Evolutionary conservation across 2,888 invertebrate species (phyloP), one percentile per base, ranked within the genome.

Genomic region (Cyrtodaria siliqua): DNA sequence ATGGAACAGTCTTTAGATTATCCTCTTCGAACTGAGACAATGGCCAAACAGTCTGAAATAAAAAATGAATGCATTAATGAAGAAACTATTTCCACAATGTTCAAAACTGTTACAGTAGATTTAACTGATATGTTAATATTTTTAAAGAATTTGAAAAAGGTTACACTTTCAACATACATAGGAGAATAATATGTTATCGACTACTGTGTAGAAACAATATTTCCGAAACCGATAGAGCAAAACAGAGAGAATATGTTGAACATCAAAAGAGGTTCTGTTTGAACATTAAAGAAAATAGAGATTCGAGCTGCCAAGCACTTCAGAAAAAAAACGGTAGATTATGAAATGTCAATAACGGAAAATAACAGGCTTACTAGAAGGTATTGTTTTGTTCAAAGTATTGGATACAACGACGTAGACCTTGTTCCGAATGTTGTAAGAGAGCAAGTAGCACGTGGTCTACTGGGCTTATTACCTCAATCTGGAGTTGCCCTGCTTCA

Each of bases 41-140:
- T 87, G 86, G 88, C 90, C 2, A 38, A 57, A 8, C 60, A 49
- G 3, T 91, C 91, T 0, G 83, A 87, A 44, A 84, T 92, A 12
- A 83, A 77, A 4, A 75, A 80, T 12, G 66, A 72, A 16, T 40
- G 18, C 38, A 16, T 70, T 3, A 57, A 61, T 2, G 23, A 50
- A 40, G 26, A 61, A 40, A 23, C 3, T 1, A 52, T 83, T 2
- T 16, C 50, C 1, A 20, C 26, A 18, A 16, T 83, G 23, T 49
- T 80, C 2, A 42, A 70, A 23, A 53, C 49, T 6, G 78, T 81
- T 44, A 29, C 55, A 20, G 9, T 33, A n/a, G 79, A 81, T 33
- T 33, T 81, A 24, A 8, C 29, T 3, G 57, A 76, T 26, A 57
- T 59, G 14, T 27, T 85, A 16, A 47, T 85, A n/a, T 85, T 85